phyloP scores from a whole-genome alignment of 2,797 vertebrate species.

The Argyrosomus regius region DNA sequence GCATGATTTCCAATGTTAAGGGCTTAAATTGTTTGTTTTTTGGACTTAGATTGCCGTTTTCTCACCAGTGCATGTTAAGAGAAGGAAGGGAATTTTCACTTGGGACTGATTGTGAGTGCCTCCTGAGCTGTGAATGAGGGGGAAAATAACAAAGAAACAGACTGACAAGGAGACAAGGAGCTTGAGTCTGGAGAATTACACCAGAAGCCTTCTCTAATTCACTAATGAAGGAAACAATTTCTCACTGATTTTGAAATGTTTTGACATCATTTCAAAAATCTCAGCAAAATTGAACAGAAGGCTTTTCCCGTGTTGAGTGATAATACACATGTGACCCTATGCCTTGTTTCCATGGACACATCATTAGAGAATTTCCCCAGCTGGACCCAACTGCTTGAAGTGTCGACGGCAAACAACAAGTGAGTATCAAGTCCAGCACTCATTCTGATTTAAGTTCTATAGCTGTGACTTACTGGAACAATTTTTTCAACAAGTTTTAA shows the following conservation, averaged over 20 bases:
- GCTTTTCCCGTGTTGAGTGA: constrained; percentile 66
- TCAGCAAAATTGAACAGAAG: constrained; percentile 53
- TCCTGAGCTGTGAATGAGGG: constrained; percentile 7
- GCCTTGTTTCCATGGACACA: constrained; percentile 86
- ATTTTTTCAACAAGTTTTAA: too few relatives aligned
- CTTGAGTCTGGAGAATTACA: constrained; percentile 12
- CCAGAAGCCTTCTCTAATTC: constrained; percentile 17
- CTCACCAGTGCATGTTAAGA: neutral
- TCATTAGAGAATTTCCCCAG: constrained; percentile 81
- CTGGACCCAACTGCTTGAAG: constrained; percentile 73
- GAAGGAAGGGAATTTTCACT: neutral
- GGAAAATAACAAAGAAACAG: constrained; percentile 4
- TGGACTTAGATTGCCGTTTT: neutral
- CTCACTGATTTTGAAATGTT: constrained; percentile 42
- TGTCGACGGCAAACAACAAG: constrained; percentile 71
- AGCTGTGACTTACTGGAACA: neutral
- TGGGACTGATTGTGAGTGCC: neutral
- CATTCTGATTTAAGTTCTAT: neutral
- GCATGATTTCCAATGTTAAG: constrained; percentile 17
- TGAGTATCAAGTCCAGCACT: constrained; percentile 42
- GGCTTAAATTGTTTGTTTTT: constrained; percentile 1
- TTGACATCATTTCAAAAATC: constrained; percentile 55
- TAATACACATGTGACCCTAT: constrained; percentile 76
- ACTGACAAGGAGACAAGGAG: neutral
- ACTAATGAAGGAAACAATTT: constrained; percentile 11